Evolutionary conservation across 2,113 vertebrate genomes (phyloP).

Genomic region (Ibidorhyncha struthersii): DNA sequence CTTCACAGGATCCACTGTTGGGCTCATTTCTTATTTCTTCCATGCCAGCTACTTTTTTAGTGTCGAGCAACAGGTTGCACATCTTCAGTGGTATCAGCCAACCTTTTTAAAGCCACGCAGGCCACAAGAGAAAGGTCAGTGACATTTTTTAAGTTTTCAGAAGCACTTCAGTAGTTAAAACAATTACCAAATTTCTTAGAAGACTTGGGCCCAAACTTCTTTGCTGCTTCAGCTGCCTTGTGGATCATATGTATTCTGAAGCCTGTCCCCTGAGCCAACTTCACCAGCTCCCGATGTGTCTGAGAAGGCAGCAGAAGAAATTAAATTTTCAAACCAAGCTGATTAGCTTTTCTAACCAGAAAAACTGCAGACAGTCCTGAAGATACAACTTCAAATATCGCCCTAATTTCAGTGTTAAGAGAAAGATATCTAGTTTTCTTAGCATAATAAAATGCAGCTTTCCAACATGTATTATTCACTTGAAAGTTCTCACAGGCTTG

Average conservation of each 20-base stretch:
- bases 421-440: neutral
- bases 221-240: conserved; percentile 89
- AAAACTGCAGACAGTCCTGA: neutral
- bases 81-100: neutral
- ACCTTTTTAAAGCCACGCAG: neutral
- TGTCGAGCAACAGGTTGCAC: neutral
- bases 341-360: neutral
- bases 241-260: conserved; percentile 95
- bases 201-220: conserved; percentile 91
- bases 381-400: neutral
- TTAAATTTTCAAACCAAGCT: neutral
- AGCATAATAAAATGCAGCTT: neutral
- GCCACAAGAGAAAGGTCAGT: neutral
- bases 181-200: conserved; percentile 90
- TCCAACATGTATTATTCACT: neutral
- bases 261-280: conserved; percentile 88
- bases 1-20: neutral
- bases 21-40: neutral
- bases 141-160: neutral
- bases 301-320: conserved; percentile 59
- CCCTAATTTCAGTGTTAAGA: neutral
- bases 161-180: neutral
- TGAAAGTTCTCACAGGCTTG: neutral
- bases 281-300: conserved; percentile 92
- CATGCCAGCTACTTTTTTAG: neutral